Evolutionary conservation across 2,888 invertebrate species (phyloP).

Genomic region (Catocala nupta): DNA sequence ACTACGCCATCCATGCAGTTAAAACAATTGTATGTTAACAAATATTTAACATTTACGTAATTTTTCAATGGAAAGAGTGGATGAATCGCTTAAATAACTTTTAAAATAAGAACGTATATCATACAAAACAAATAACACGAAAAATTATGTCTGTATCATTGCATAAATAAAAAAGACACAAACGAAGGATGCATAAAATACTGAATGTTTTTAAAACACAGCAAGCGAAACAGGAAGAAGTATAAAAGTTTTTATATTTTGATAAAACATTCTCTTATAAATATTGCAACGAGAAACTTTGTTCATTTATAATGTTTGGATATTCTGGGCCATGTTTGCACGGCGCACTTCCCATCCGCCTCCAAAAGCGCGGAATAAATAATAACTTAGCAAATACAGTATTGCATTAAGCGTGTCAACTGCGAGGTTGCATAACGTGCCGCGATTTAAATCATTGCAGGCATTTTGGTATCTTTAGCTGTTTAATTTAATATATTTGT

Average conservation of each 20-base stretch:
- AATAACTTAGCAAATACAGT: not conserved
- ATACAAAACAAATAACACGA: too few species aligned
- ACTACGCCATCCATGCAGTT: too few species aligned
- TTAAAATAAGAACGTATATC: too few species aligned
- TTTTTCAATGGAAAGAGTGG: too few species aligned
- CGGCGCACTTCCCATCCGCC: not conserved
- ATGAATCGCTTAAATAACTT: too few species aligned
- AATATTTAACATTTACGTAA: too few species aligned
- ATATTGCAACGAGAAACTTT: conserved; percentile 2
- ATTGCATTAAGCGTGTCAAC: not conserved
- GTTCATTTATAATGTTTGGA: not conserved
- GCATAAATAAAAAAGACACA: not conserved
- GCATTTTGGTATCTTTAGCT: too few species aligned
- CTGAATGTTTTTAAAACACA: not conserved
- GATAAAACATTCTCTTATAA: conserved; percentile 4
- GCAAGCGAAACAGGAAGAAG: not conserved
- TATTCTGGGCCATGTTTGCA: not conserved
- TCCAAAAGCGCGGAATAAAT: not conserved
- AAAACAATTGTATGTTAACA: too few species aligned
- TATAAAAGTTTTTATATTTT: not conserved
- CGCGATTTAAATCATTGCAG: not conserved
- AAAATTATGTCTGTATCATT: too few species aligned
- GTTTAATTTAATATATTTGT: too few species aligned
- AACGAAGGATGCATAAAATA: not conserved
- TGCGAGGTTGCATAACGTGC: too few species aligned